These are phyloP conservation scores for Stegodyphus mimosarum DNA, from an alignment of 1,140 invertebrate genomes.

Conservation along the genomic window DNA sequence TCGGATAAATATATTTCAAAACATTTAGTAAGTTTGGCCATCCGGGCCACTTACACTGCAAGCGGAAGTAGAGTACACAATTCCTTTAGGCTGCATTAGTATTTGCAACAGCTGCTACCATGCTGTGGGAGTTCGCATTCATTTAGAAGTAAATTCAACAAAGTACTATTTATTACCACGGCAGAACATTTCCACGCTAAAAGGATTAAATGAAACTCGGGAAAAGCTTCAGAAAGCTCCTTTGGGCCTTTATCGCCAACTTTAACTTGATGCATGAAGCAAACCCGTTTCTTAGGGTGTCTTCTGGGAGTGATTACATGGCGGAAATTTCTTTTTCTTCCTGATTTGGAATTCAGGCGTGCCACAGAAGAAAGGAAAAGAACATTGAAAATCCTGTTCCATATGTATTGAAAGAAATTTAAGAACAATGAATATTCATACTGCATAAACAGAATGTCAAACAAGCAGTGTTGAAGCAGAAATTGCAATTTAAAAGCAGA, in stretches of 20 bases:
- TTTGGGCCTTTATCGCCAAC: constrained; percentile 13
- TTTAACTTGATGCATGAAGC: constrained; percentile 13
- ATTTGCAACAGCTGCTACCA: background rate
- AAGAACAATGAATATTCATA: too few relatives aligned
- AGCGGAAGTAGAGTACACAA: too few relatives aligned
- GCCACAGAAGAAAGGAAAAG: too few relatives aligned
- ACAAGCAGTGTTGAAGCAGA: too few relatives aligned
- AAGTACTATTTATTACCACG: constrained; percentile 33
- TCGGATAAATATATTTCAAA: too few relatives aligned
- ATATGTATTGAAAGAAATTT: too few relatives aligned
- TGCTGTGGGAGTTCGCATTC: constrained; percentile 3
- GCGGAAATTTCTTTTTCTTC: background rate
- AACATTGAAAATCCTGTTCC: too few relatives aligned
- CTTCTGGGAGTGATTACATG: background rate
- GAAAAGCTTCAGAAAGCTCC: constrained; percentile 10
- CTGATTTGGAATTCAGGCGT: background rate
- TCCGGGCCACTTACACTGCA: too few relatives aligned
- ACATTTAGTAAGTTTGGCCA: too few relatives aligned
- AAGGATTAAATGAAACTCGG: constrained; percentile 34
- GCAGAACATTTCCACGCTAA: constrained; percentile 17
- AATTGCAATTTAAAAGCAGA: too few relatives aligned
- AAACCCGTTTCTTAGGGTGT: background rate
- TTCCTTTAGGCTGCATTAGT: too few relatives aligned
- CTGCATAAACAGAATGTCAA: too few relatives aligned
- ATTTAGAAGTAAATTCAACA: constrained; percentile 41